phyloP scores from a whole-genome alignment of 2,113 vertebrate species.

The Oplegnathus fasciatus region DNA sequence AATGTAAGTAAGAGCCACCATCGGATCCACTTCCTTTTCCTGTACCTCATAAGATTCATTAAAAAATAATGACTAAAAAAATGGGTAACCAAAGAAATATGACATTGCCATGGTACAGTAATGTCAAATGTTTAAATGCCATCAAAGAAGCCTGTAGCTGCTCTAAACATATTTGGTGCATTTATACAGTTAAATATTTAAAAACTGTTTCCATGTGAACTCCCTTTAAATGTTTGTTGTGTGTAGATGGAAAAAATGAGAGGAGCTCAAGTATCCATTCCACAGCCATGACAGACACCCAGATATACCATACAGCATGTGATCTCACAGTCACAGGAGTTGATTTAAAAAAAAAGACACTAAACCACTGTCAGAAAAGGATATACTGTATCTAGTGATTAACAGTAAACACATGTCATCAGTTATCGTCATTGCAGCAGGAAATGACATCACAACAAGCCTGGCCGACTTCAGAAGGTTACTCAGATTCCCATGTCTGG shows the following conservation, averaged over 20 bases:
- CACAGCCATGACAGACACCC: background rate
- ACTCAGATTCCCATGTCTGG: constrained; percentile 64
- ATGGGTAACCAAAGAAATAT: background rate
- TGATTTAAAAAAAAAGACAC: background rate
- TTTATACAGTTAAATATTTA: background rate
- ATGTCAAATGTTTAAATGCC: background rate
- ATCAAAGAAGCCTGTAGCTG: background rate
- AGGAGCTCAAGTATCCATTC: background rate
- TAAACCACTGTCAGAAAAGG: constrained; percentile 17
- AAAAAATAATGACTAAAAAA: background rate
- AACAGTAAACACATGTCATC: constrained; percentile 57
- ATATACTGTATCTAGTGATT: constrained; percentile 30
- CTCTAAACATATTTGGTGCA: background rate
- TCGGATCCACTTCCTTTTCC: background rate
- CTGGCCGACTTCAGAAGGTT: constrained; percentile 46
- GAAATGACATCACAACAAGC: constrained; percentile 68
- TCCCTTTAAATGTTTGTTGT: background rate
- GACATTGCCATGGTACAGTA: background rate
- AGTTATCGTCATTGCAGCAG: constrained; percentile 37
- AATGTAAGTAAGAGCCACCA: background rate
- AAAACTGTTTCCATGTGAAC: background rate
- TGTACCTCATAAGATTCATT: background rate
- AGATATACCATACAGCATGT: background rate
- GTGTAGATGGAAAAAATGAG: background rate
- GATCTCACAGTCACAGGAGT: background rate